These are phyloP conservation scores for Irena cyanogastra DNA, from an alignment of 2,113 vertebrate species.

Conservation along the genomic window DNA sequence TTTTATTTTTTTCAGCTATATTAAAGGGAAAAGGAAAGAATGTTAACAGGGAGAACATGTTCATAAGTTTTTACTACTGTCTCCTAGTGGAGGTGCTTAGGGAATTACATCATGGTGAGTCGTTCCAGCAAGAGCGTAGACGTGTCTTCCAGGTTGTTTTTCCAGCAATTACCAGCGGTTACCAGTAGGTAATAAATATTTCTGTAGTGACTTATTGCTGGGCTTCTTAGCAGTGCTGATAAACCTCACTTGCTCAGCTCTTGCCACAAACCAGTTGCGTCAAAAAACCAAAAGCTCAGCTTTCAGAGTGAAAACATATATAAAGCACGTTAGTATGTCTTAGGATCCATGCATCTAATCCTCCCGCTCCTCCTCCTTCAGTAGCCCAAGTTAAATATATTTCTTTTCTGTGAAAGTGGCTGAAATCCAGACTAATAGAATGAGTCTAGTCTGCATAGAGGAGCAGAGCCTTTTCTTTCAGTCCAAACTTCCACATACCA, in stretches of 20 bases:
- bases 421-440: not conserved
- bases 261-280: not conserved
- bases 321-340: not conserved
- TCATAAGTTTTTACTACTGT: constrained; percentile 64
- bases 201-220: constrained; percentile 39
- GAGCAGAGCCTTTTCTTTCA: not conserved
- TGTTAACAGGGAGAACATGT: constrained; percentile 41
- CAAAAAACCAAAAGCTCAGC: not conserved
- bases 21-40: constrained; percentile 40
- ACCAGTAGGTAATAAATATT: constrained; percentile 40
- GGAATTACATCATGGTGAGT: constrained; percentile 66
- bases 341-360: not conserved
- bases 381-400: not conserved
- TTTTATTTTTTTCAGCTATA: not conserved
- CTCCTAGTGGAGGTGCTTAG: constrained; percentile 45
- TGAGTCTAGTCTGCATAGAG: not conserved
- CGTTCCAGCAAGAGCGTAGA: constrained; percentile 23
- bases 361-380: not conserved
- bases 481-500: not conserved
- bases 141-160: constrained; percentile 4
- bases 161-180: constrained; percentile 27
- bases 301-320: not conserved
- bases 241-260: not conserved
- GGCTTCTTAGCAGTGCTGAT: constrained; percentile 24
- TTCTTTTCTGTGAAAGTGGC: not conserved